Percentiles rank a stretch among this genome's conserved stretches.
phyloP scores from a whole-genome alignment of 2,113 vertebrate species.

The Paratilapia polleni region DNA sequence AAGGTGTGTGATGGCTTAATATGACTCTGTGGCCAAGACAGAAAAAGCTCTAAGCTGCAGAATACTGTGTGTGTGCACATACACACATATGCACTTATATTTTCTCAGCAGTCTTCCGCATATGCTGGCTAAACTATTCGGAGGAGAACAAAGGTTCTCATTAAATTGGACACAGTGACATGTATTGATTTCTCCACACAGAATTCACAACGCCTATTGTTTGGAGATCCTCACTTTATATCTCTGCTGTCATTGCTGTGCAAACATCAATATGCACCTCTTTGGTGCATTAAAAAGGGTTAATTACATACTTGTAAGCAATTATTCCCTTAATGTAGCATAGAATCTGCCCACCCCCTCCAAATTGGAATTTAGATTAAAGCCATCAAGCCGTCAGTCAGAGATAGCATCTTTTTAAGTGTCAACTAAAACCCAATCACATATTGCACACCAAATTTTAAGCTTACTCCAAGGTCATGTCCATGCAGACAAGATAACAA shows the following conservation, averaged over 20 bases:
- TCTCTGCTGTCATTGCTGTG: slow-evolving; percentile 42
- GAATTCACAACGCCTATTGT: slow-evolving; percentile 63
- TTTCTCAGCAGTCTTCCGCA: slow-evolving; percentile 28
- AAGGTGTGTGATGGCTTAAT: slow-evolving; percentile 38
- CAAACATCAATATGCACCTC: slow-evolving; percentile 66
- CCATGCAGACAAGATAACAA: slow-evolving; percentile 5
- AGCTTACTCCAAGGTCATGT: slow-evolving; percentile 17
- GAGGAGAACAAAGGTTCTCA: slow-evolving; percentile 64
- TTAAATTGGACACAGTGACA: slow-evolving; percentile 56
- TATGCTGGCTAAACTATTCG: slow-evolving; percentile 60
- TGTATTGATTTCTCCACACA: slow-evolving; percentile 67
- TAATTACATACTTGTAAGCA: slow-evolving; percentile 73
- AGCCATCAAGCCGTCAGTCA: slow-evolving; percentile 35
- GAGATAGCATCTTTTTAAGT: slow-evolving; percentile 38
- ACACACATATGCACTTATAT: background rate
- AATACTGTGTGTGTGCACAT: background rate
- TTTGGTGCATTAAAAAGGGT: slow-evolving; percentile 58
- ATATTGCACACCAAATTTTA: background rate
- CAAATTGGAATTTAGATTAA: slow-evolving; percentile 55
- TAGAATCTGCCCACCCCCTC: slow-evolving; percentile 4
- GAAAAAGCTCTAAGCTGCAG: slow-evolving; percentile 33
- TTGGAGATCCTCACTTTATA: slow-evolving; percentile 64
- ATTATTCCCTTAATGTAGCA: slow-evolving; percentile 63
- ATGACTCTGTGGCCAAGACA: slow-evolving; percentile 38
- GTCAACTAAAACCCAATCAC: slow-evolving; percentile 32